These are phyloP conservation scores for Trichonephila inaurata DNA, from an alignment of 1,140 invertebrate species.

Conservation along the genomic window DNA sequence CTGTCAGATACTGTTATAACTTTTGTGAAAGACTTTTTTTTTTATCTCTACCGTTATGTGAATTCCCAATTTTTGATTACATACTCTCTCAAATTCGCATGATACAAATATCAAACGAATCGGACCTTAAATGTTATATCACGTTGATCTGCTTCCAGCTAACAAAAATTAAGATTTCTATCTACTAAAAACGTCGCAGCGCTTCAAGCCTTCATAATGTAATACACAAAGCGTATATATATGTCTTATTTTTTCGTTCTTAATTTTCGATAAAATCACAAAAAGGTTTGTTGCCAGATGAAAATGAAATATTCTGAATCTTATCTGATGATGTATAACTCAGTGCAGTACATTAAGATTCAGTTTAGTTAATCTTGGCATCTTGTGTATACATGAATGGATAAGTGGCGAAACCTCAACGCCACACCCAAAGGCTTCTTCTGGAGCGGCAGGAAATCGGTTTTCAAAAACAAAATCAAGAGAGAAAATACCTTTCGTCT, in stretches of 20 bases:
- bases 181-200: neutral
- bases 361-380: neutral
- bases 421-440: slow-evolving; percentile 41
- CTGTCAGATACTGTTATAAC: too few species aligned
- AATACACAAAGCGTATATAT: neutral
- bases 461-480: neutral
- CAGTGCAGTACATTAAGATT: neutral
- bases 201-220: neutral
- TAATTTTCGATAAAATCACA: neutral
- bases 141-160: neutral
- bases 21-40: too few species aligned
- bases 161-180: neutral
- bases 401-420: neutral
- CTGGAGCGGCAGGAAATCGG: neutral
- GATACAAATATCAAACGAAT: too few species aligned
- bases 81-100: too few species aligned
- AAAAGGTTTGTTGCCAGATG: neutral
- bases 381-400: slow-evolving; percentile 49
- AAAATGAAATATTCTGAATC: slow-evolving; percentile 18
- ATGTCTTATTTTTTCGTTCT: neutral
- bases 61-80: too few species aligned
- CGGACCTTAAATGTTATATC: too few species aligned
- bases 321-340: neutral
- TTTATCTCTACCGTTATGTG: too few species aligned
- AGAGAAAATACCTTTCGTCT: neutral